phyloP scores from a whole-genome alignment of 2,113 vertebrate species.

The Bufo gargarizans region DNA sequence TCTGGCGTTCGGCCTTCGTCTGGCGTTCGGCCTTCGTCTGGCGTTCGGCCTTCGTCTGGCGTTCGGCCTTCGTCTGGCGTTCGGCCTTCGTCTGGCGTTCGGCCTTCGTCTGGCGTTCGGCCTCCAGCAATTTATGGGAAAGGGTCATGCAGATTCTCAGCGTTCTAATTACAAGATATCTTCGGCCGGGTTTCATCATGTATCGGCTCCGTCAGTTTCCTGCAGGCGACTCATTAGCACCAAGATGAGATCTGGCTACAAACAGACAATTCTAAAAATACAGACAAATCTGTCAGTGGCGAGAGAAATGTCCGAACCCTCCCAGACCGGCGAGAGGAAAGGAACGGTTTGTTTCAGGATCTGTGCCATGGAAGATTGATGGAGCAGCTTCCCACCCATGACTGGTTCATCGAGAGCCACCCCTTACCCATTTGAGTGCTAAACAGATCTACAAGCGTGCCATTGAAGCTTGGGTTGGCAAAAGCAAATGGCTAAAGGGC shows the following conservation, averaged over 20 bases:
- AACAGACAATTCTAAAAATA: conserved; percentile 43
- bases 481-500: no score
- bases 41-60: background rate
- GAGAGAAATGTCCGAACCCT: background rate
- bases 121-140: background rate
- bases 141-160: conserved; percentile 16
- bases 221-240: conserved; percentile 30
- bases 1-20: background rate
- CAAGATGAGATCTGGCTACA: background rate
- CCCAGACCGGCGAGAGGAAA: background rate
- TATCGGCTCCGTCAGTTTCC: conserved; percentile 14
- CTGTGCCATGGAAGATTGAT: background rate
- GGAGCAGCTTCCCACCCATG: background rate
- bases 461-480: no score
- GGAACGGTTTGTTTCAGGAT: background rate
- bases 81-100: no score
- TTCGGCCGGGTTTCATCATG: background rate
- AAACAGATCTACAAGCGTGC: background rate
- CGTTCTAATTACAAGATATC: conserved; percentile 37
- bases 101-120: background rate
- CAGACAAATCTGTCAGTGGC: background rate
- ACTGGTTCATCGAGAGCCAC: background rate
- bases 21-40: background rate
- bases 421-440: background rate
- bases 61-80: background rate